These are phyloP conservation scores for Corythornis madagascariensis DNA, from an alignment of 2,113 vertebrate species.

Conservation along the genomic window DNA sequence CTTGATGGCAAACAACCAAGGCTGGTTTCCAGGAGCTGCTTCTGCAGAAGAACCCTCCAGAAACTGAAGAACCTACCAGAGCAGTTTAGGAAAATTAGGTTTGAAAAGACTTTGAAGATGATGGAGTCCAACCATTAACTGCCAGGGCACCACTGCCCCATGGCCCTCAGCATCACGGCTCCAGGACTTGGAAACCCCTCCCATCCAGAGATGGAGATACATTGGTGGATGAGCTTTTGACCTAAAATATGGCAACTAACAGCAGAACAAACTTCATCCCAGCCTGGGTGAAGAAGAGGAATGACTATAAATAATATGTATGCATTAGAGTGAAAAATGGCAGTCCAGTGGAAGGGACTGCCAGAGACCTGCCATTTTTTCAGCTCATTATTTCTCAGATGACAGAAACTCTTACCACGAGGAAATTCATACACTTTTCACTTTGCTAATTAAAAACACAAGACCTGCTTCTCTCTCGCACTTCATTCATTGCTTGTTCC, in stretches of 20 bases:
- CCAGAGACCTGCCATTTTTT: background rate
- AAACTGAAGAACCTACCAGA: background rate
- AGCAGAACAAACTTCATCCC: background rate
- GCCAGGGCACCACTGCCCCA: background rate
- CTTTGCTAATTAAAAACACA: background rate
- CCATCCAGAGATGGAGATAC: background rate
- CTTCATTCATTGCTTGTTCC: background rate
- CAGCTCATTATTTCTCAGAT: slow-evolving; percentile 29
- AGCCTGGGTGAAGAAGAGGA: background rate
- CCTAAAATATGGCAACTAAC: background rate
- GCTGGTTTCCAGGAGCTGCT: no score
- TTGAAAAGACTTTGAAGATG: background rate
- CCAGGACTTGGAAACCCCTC: background rate
- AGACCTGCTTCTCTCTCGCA: background rate
- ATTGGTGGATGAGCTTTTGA: background rate
- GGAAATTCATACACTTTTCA: slow-evolving; percentile 2
- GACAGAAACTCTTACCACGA: slow-evolving; percentile 6
- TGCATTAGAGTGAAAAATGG: slow-evolving; percentile 1
- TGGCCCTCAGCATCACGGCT: background rate
- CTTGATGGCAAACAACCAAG: no score
- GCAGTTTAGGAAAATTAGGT: background rate
- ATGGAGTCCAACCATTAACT: background rate
- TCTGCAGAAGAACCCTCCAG: no score
- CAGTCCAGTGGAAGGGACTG: background rate
- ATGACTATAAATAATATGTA: background rate